Conservation (phyloP, 2,797 vertebrate species). For the Premnoplex brunnescens region DNA sequence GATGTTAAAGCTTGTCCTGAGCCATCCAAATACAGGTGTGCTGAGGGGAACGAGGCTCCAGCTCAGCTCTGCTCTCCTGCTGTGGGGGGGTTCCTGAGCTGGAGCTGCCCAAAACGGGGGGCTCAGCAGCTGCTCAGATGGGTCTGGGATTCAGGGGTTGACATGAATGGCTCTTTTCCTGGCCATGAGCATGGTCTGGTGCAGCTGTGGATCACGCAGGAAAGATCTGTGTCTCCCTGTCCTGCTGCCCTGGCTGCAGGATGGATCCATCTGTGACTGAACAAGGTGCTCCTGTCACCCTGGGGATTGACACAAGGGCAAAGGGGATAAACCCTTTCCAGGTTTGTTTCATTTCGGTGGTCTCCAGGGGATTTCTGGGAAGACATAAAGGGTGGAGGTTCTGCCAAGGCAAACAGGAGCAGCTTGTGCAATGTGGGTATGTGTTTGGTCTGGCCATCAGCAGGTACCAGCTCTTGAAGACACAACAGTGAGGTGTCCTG, state of each 20-base stretch:
- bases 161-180: not conserved
- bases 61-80: not conserved
- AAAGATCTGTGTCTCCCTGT: not conserved
- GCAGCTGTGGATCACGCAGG: not conserved
- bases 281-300: accelerated
- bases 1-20: constrained; percentile 29
- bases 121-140: not conserved
- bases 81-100: not conserved
- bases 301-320: not conserved
- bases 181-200: accelerated
- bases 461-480: not conserved
- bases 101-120: not conserved
- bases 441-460: accelerated
- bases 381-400: not conserved
- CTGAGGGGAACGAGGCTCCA: not conserved
- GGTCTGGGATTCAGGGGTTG: not conserved
- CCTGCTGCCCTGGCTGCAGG: accelerated
- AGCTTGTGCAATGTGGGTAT: not conserved
- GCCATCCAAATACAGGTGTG: not conserved
- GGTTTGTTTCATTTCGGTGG: not conserved
- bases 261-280: not conserved
- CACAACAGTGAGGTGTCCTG: accelerated
- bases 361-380: not conserved
- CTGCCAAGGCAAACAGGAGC: accelerated
- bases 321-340: accelerated